Conservation (phyloP, 1,140 invertebrate species). For the Vanessa tameamea region DNA sequence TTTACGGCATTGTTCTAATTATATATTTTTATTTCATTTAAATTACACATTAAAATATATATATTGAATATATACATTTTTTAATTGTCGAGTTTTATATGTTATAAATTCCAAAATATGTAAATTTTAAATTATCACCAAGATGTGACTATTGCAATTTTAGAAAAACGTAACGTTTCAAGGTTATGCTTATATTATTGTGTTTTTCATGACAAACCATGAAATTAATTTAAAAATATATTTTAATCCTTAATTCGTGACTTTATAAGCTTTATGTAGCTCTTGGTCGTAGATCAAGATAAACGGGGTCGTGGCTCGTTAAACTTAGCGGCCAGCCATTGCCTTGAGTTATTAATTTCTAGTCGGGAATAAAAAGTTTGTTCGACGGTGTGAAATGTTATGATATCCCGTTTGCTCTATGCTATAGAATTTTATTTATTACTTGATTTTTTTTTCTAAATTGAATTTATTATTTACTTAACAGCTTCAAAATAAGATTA, state of each 20-base stretch:
- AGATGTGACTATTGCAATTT: too few species aligned
- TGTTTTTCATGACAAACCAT: not conserved
- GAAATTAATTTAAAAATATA: not conserved
- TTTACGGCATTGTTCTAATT: too few species aligned
- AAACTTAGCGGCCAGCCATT: slow-evolving; percentile 46
- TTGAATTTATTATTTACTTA: not conserved
- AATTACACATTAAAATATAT: too few species aligned
- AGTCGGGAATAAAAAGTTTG: slow-evolving; percentile 55
- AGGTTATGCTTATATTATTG: not conserved
- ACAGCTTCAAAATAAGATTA: too few species aligned
- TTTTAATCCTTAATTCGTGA: slow-evolving; percentile 4
- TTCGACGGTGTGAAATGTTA: slow-evolving; percentile 15
- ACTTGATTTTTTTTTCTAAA: not conserved
- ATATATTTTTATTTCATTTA: too few species aligned
- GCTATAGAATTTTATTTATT: not conserved
- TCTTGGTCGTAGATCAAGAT: slow-evolving; percentile 48
- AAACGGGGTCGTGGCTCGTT: slow-evolving; percentile 47
- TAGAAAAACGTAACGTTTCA: not conserved
- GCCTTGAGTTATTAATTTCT: slow-evolving; percentile 61
- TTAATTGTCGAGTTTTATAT: too few species aligned
- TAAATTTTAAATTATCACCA: too few species aligned
- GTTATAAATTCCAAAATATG: too few species aligned
- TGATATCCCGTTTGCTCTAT: not conserved
- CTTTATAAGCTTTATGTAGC: slow-evolving; percentile 17
- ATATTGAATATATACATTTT: too few species aligned